Base-by-base conservation (phyloP, 2,797 vertebrate species). In the Phaenicophaeus curvirostris region DNA sequence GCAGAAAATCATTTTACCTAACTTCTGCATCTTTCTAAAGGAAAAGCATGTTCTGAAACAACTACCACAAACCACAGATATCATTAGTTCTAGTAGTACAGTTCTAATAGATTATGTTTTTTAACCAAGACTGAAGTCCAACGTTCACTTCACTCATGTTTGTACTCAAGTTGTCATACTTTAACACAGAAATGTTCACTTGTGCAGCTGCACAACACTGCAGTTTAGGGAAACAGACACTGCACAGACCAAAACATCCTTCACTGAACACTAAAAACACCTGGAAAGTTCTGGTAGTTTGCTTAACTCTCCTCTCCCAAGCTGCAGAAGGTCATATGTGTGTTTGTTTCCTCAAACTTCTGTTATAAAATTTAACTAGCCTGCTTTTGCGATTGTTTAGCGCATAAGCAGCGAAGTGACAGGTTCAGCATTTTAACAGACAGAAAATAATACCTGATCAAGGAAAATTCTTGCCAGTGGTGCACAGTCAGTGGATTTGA, bases 401-500 rank as follows among this genome's bases (percentile, higher is more conserved):
- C 61, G n/a, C 24, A 7, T 19, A 73, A 81, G 54, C 71, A 85
- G 24, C 21, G 30, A 89, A 95, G 67, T 50, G 44, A 80, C 15
- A 74, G 28, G 54, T 20, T 72, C 25, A 57, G 28, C n/a, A 30
- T 63, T 30, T 39, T 35, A 46, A 69, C n/a, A 59, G 65, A 28
- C 46, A 71, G 58, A 76, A 89, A 65, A 59, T 13, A 18, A 78
- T 98, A 99, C 99, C 98, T 99, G 99, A 97, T 99, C 99, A 95
- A 99, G 97, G 97, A 99, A 99, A 96, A 99, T 99, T 94, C 99
- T 98, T 2, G 99, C 99, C 85, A 99, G 97, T 1, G 99, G 99
- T 53, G 99, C 99, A 93, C 99, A 99, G 98, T 99, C 99, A 1
- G 99, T 99, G 93, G 99, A 99, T 97, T 98, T 98, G 98, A 99